A percentile compares a stretch with the other conserved stretches of the same genome.
phyloP scores from a whole-genome alignment of 1,140 invertebrate genomes.

The Aphelenchoides avenae region DNA sequence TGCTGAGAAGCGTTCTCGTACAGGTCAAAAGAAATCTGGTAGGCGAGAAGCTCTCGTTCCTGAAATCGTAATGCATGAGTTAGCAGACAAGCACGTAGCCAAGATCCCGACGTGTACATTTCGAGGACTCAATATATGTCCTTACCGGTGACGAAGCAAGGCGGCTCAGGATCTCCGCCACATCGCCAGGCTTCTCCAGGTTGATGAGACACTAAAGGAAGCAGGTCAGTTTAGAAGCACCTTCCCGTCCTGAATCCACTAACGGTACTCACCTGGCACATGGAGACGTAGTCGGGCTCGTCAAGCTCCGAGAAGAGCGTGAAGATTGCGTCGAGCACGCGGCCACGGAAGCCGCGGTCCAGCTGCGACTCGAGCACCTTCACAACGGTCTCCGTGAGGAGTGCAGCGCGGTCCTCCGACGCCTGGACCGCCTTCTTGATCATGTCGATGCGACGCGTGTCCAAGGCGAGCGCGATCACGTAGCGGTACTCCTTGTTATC shows the following conservation, averaged over 20 bases:
- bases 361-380: constrained; percentile 50
- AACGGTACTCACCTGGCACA: constrained; percentile 31
- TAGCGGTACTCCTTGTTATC: constrained; percentile 40
- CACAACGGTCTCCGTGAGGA: constrained; percentile 48
- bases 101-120: not conserved
- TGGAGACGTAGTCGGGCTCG: constrained; percentile 47
- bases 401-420: constrained; percentile 34
- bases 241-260: no score
- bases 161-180: constrained; percentile 44
- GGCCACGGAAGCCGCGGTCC: constrained; percentile 39
- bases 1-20: constrained; percentile 98
- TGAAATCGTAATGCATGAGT: not conserved
- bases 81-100: constrained; percentile 17
- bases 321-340: constrained; percentile 40
- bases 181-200: constrained; percentile 45
- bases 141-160: constrained; percentile 22
- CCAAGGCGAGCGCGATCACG: constrained; percentile 51
- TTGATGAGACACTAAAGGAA: constrained; percentile 48
- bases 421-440: constrained; percentile 45
- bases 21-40: constrained; percentile 97
- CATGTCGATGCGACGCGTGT: constrained; percentile 55
- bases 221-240: constrained; percentile 7
- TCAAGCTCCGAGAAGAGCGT: constrained; percentile 39
- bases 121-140: not conserved
- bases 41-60: constrained; percentile 74